Conservation (phyloP, 2,113 vertebrate species). For the Heloderma charlesbogerti region DNA sequence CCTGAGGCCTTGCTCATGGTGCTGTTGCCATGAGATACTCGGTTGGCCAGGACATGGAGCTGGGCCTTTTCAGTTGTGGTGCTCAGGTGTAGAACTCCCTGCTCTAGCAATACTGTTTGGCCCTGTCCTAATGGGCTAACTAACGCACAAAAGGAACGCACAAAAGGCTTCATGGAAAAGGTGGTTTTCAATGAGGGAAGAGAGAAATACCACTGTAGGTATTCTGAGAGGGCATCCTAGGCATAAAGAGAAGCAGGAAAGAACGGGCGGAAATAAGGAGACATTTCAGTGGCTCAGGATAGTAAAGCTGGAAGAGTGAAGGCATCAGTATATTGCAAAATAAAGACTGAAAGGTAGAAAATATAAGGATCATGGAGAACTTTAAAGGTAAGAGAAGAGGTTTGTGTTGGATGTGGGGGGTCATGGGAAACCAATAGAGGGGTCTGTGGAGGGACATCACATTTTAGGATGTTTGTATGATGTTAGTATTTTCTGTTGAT, state of each 20-base stretch:
- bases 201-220: too few relatives aligned
- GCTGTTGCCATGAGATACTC: neutral
- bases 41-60: neutral
- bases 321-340: too few relatives aligned
- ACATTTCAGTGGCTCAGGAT: too few relatives aligned
- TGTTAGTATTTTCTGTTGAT: too few relatives aligned
- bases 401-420: neutral
- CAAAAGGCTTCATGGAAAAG: too few relatives aligned
- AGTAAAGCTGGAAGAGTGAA: too few relatives aligned
- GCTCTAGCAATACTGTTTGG: neutral
- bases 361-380: too few relatives aligned
- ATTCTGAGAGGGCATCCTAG: neutral
- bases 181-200: neutral
- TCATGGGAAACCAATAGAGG: neutral
- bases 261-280: too few relatives aligned
- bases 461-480: neutral
- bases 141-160: too few relatives aligned
- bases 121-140: neutral
- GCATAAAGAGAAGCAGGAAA: neutral
- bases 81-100: neutral
- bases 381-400: neutral
- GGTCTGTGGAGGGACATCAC: neutral
- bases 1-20: neutral
- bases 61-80: neutral
- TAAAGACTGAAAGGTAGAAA: too few relatives aligned